phyloP scores from a whole-genome alignment of 2,888 invertebrate genomes.

The Trilocha varians region DNA sequence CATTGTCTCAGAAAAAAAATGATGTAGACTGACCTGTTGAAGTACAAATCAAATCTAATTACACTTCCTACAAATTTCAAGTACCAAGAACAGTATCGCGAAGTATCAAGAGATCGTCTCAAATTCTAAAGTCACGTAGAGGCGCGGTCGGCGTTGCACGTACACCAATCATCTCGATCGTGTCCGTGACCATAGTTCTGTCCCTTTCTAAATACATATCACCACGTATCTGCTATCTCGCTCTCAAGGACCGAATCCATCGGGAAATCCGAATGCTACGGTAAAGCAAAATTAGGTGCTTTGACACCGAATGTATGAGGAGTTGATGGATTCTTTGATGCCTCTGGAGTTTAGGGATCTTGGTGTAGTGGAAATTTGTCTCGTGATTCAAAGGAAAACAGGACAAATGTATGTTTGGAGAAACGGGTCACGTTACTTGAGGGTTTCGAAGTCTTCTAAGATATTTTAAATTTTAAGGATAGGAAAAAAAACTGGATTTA shows the following conservation, averaged over 20 bases:
- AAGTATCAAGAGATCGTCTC: conserved; percentile 19
- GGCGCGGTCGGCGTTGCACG: conserved; percentile 62
- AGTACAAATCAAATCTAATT: background rate
- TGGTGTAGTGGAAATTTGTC: conserved; percentile 10
- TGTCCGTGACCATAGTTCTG: conserved; percentile 53
- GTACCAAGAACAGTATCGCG: conserved; percentile 38
- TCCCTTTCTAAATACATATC: conserved; percentile 27
- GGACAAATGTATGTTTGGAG: no score
- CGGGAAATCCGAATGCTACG: conserved; percentile 67
- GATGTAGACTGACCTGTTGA: background rate
- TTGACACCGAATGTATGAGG: conserved; percentile 60
- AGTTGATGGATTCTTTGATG: conserved; percentile 57
- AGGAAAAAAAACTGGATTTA: no score
- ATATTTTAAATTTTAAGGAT: no score
- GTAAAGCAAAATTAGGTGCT: conserved; percentile 60
- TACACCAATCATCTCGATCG: conserved; percentile 67
- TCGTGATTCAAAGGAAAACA: no score
- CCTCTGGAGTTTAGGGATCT: conserved; percentile 17
- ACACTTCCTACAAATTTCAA: conserved; percentile 18
- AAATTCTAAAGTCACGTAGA: conserved; percentile 57
- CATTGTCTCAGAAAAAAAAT: background rate
- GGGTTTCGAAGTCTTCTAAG: no score
- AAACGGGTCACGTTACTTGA: no score
- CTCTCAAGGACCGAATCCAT: conserved; percentile 40
- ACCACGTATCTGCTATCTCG: conserved; percentile 19